Conservation (phyloP, 2,113 vertebrate genomes). For the Glaucidium brasilianum region DNA sequence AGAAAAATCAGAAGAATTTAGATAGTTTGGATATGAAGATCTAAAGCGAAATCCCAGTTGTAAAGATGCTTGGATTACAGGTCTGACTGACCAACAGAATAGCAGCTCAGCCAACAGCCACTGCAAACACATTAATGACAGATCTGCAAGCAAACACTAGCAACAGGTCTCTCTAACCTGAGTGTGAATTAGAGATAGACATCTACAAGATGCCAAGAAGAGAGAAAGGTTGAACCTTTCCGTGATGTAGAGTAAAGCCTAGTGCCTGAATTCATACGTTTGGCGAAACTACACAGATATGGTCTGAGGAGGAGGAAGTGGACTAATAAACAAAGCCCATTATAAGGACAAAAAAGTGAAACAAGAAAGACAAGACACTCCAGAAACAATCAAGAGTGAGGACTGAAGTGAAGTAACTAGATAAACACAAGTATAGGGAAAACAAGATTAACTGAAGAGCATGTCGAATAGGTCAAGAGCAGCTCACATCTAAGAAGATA, state of each 20-base stretch:
- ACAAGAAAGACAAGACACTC: neutral
- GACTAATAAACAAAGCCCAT: neutral
- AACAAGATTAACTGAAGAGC: neutral
- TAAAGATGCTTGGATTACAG: neutral
- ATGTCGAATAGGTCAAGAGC: neutral
- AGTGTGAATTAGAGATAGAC: neutral
- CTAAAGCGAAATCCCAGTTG: neutral
- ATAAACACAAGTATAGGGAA: neutral
- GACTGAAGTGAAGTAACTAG: neutral
- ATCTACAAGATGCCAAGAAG: neutral
- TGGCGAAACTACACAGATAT: neutral
- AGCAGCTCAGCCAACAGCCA: neutral
- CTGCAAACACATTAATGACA: neutral
- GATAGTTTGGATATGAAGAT: neutral
- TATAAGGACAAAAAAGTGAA: neutral
- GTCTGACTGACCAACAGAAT: neutral
- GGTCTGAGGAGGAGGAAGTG: neutral
- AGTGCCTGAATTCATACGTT: rapidly evolving
- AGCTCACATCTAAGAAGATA: neutral
- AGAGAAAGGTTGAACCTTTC: neutral
- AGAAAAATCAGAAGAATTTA: neutral
- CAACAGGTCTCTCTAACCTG: neutral
- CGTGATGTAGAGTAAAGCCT: rapidly evolving
- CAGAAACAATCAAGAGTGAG: neutral
- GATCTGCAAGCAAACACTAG: neutral